Percentiles rank a stretch among this genome's conserved stretches.
Conservation (phyloP, 2,113 vertebrate genomes). For the Myanophis thanlyinensis region DNA sequence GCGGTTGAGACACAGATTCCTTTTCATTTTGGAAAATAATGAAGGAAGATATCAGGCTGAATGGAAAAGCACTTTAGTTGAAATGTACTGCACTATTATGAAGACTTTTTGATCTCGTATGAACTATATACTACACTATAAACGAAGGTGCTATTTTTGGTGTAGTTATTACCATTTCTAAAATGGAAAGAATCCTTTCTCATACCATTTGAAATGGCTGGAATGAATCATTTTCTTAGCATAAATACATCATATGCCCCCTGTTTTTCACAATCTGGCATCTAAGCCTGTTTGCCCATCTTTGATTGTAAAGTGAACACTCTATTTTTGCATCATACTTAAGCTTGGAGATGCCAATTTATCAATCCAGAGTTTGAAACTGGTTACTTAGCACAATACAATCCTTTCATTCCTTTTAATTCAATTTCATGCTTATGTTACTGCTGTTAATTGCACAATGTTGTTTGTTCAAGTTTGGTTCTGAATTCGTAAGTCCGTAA, state of each 20-base stretch:
- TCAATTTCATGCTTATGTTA: neutral
- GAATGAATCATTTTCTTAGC: neutral
- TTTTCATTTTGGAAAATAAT: neutral
- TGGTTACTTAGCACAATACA: neutral
- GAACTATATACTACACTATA: neutral
- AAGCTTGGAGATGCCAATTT: neutral
- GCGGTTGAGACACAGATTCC: neutral
- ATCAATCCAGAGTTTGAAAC: neutral
- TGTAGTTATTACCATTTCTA: neutral
- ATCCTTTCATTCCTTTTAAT: neutral
- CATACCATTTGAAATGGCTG: neutral
- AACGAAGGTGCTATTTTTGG: neutral
- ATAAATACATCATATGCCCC: neutral
- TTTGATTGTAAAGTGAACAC: neutral
- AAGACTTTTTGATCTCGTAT: neutral
- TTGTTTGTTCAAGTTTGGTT: neutral
- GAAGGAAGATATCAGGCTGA: neutral
- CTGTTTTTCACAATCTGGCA: neutral
- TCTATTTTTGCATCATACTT: neutral
- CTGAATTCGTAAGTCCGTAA: neutral
- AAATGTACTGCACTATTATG: neutral
- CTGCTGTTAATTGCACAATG: neutral
- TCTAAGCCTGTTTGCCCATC: neutral
- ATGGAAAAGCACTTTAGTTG: neutral
- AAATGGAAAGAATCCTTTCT: neutral